Evolutionary conservation across 2,113 vertebrate species (phyloP).

Genomic region (Seriola quinqueradiata): DNA sequence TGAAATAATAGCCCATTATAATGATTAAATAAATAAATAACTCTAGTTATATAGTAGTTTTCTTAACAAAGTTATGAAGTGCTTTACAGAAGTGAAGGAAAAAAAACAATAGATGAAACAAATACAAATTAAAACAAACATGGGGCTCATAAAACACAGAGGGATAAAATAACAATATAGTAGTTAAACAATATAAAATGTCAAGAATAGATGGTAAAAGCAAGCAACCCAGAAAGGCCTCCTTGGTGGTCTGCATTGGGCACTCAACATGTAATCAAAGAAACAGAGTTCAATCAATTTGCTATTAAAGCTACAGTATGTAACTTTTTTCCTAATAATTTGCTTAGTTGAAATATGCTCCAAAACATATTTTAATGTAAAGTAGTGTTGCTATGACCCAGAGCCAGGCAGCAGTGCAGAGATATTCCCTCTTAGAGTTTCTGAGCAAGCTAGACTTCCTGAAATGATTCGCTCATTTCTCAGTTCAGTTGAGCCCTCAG

Average conservation of each 20-base stretch:
- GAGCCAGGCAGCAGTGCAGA: not conserved
- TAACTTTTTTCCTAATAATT: not conserved
- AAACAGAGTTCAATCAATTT: not conserved
- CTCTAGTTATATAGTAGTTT: not conserved
- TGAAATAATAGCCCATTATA: not conserved
- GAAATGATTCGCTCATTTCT: too few relatives aligned
- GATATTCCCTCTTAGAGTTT: not conserved
- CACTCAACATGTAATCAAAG: too few relatives aligned
- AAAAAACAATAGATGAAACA: not conserved
- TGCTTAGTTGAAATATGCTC: not conserved
- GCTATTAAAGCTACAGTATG: not conserved
- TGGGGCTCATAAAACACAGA: not conserved
- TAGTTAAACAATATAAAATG: not conserved
- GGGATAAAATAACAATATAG: not conserved
- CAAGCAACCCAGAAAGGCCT: not conserved
- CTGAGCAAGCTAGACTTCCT: too few relatives aligned
- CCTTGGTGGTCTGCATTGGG: too few relatives aligned
- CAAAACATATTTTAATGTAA: too few relatives aligned
- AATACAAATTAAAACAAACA: not conserved
- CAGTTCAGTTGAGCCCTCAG: too few relatives aligned
- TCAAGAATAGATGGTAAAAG: not conserved
- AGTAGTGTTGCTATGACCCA: too few relatives aligned
- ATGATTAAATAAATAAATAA: not conserved
- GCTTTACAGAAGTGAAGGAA: not conserved
- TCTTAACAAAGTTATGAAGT: not conserved